phyloP scores from a whole-genome alignment of 2,888 invertebrate genomes.

The Oasisia sp. region DNA sequence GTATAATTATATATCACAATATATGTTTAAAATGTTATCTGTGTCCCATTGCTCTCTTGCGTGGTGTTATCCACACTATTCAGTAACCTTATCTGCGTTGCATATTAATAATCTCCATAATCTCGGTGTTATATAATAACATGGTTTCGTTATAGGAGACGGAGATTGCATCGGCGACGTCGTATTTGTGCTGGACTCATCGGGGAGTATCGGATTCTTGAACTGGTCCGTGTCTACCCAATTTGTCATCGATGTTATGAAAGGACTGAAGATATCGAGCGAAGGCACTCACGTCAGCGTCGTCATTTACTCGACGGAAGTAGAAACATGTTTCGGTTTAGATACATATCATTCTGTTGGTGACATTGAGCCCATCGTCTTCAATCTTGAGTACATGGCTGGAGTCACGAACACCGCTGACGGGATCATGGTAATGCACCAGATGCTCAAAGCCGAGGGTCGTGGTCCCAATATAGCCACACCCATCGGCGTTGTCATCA shows the following conservation, averaged over 20 bases:
- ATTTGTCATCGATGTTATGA: background rate
- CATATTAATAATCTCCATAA: too few species aligned
- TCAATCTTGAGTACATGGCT: background rate
- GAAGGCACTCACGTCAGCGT: conserved; percentile 3
- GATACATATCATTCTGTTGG: background rate
- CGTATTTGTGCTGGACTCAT: background rate
- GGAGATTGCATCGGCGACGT: background rate
- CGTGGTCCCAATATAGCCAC: background rate
- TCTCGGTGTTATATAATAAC: background rate
- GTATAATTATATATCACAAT: too few species aligned
- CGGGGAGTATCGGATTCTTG: background rate
- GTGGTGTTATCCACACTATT: too few species aligned
- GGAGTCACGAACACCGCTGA: background rate
- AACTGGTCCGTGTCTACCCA: background rate
- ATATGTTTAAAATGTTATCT: too few species aligned
- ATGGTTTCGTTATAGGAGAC: background rate
- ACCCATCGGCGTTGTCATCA: background rate
- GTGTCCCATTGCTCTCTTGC: too few species aligned
- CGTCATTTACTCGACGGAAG: background rate
- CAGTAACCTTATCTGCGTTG: too few species aligned
- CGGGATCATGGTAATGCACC: background rate
- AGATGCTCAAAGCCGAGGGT: background rate
- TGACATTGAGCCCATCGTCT: background rate
- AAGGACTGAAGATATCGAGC: background rate
- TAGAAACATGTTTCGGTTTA: background rate